phyloP scores from a whole-genome alignment of 2,888 invertebrate species.

The Nasonia oneida region DNA sequence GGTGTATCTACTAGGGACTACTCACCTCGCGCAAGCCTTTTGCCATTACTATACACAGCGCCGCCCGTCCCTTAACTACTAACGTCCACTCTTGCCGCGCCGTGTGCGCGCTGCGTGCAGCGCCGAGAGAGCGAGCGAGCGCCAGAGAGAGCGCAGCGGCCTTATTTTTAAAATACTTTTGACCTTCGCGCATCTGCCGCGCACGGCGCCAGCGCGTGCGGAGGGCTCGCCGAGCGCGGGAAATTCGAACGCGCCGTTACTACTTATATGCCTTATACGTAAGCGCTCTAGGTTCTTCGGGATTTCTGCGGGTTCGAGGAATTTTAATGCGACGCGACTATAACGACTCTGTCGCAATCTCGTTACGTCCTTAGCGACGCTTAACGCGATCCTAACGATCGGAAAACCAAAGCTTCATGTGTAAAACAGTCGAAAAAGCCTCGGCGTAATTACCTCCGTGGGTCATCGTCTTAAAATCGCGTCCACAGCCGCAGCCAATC shows the following conservation, averaged over 20 bases:
- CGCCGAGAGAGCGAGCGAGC: constrained; percentile 41
- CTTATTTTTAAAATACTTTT: constrained; percentile 79
- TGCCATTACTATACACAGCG: constrained; percentile 85
- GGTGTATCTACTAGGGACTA: constrained; percentile 68
- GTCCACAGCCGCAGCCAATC: constrained; percentile 13
- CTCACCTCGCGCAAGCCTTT: constrained; percentile 89
- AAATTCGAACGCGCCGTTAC: constrained; percentile 70
- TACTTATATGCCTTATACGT: no score
- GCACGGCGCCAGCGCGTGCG: constrained; percentile 63
- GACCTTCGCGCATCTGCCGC: constrained; percentile 79
- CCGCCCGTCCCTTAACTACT: constrained; percentile 85
- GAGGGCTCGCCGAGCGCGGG: constrained; percentile 71
- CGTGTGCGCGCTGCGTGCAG: constrained; percentile 71
- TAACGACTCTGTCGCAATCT: no score
- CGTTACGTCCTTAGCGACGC: no score
- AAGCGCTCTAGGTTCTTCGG: no score
- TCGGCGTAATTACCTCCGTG: not conserved
- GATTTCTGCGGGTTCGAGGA: no score
- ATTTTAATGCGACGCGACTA: no score
- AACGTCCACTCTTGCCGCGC: constrained; percentile 85
- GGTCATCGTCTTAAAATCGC: not conserved
- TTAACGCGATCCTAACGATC: no score
- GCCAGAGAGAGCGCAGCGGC: constrained; percentile 65
- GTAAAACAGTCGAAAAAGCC: not conserved
- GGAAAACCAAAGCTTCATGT: not conserved